phyloP scores from a whole-genome alignment of 1,140 invertebrate genomes.

The Ostrea denselamellosa region DNA sequence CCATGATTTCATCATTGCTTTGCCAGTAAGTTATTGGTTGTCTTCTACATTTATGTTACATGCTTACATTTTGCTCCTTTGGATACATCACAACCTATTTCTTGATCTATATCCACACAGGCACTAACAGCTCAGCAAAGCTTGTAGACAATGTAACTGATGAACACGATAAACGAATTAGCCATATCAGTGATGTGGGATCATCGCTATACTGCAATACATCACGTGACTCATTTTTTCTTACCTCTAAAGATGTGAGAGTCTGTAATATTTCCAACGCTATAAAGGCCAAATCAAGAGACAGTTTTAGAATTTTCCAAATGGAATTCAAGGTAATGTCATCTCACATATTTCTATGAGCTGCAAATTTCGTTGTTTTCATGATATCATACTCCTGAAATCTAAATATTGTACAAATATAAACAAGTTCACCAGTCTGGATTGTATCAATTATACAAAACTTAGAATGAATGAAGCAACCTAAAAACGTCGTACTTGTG shows the following conservation, averaged over 20 bases:
- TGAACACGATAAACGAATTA: background rate
- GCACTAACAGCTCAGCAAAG: background rate
- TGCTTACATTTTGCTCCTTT: no score
- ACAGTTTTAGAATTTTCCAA: slow-evolving; percentile 14
- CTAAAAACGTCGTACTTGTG: no score
- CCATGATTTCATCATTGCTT: background rate
- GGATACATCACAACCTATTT: no score
- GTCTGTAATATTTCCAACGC: background rate
- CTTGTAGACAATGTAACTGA: background rate
- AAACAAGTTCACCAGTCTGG: no score
- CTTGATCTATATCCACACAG: background rate
- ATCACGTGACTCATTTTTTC: background rate
- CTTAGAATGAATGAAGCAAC: no score
- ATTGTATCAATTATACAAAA: no score
- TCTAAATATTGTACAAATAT: no score
- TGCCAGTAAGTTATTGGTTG: no score
- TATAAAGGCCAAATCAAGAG: background rate
- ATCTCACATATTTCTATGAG: background rate
- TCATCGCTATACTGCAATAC: background rate
- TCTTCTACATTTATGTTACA: no score
- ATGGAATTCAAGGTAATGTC: slow-evolving; percentile 8
- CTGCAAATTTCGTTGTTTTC: no score
- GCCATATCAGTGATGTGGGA: background rate
- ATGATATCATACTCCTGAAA: no score
- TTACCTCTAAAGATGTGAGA: background rate